Percentiles rank a stretch among this genome's conserved stretches.
Conservation (phyloP, 1,140 invertebrate species). For the Stegodyphus dumicola region DNA sequence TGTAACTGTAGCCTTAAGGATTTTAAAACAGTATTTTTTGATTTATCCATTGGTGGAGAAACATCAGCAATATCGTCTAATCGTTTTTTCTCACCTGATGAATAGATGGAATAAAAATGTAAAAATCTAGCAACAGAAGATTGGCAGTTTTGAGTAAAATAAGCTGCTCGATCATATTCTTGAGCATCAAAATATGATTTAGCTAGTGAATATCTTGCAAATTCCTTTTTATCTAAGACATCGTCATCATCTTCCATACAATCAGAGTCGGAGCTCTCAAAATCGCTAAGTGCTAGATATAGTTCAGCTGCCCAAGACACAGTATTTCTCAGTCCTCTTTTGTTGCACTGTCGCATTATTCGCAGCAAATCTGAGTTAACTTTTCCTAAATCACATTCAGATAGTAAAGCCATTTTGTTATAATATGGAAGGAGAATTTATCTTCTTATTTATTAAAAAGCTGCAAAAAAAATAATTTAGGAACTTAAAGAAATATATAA, state of each 20-base stretch:
- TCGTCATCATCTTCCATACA: conserved; percentile 7
- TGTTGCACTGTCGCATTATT: conserved; percentile 34
- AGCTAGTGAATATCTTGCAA: conserved; percentile 77
- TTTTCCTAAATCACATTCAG: conserved; percentile 38
- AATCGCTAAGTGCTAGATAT: conserved; percentile 38
- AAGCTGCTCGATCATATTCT: conserved; percentile 91
- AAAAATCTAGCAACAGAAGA: conserved; percentile 80
- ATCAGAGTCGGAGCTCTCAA: conserved; percentile 7
- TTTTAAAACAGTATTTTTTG: conserved; percentile 67
- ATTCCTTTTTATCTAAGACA: conserved; percentile 44
- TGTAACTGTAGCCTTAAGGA: conserved; percentile 67
- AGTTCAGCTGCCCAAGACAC: conserved; percentile 62
- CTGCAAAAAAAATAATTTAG: conserved; percentile 55
- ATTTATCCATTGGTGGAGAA: conserved; percentile 65
- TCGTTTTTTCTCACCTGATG: conserved; percentile 88
- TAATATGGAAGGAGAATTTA: conserved; percentile 11
- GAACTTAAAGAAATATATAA: conserved; percentile 37
- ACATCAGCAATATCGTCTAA: conserved; percentile 83
- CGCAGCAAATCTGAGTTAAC: conserved; percentile 40
- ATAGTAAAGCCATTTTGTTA: conserved; percentile 39
- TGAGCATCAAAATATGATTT: conserved; percentile 92
- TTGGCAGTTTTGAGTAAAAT: conserved; percentile 80
- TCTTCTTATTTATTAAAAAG: conserved; percentile 40
- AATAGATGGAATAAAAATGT: conserved; percentile 85
- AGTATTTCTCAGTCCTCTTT: conserved; percentile 62